These are phyloP conservation scores for Aphis craccivora DNA, from an alignment of 1,140 invertebrate genomes.

Conservation along the genomic window DNA sequence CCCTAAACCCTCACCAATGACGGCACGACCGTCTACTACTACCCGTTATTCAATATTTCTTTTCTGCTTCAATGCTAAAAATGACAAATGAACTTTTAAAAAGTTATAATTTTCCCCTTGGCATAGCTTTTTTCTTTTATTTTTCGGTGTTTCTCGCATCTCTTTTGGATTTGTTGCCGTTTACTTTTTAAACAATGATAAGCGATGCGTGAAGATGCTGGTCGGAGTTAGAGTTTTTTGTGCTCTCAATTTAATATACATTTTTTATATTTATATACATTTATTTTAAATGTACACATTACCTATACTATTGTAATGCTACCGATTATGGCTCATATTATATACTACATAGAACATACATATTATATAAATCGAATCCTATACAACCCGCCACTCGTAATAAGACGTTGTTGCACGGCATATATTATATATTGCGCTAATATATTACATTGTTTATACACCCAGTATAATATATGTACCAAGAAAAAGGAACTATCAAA, in stretches of 20 bases:
- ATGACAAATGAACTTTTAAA: conserved; percentile 58
- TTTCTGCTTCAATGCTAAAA: conserved; percentile 53
- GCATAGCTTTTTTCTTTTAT: conserved; percentile 8
- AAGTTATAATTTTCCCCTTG: conserved; percentile 53
- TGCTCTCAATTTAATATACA: not conserved
- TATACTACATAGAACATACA: not conserved
- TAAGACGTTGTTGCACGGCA: not conserved
- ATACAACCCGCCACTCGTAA: not conserved
- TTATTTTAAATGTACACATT: not conserved
- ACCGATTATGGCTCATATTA: not conserved
- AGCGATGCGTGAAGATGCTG: conserved; percentile 1
- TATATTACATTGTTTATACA: not conserved
- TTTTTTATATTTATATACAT: not conserved
- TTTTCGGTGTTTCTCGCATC: not conserved
- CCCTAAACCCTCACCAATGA: not conserved
- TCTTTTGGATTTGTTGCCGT: conserved; percentile 39
- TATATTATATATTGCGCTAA: not conserved
- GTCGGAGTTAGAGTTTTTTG: not conserved
- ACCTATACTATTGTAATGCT: not conserved
- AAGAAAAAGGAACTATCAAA: not conserved
- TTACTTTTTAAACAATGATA: conserved; percentile 30
- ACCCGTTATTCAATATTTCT: conserved; percentile 56
- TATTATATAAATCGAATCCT: not conserved
- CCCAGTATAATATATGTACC: not conserved
- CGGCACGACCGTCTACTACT: not conserved